phyloP scores from a whole-genome alignment of 2,113 vertebrate species.

The Cryptomyrus ogoouensis region DNA sequence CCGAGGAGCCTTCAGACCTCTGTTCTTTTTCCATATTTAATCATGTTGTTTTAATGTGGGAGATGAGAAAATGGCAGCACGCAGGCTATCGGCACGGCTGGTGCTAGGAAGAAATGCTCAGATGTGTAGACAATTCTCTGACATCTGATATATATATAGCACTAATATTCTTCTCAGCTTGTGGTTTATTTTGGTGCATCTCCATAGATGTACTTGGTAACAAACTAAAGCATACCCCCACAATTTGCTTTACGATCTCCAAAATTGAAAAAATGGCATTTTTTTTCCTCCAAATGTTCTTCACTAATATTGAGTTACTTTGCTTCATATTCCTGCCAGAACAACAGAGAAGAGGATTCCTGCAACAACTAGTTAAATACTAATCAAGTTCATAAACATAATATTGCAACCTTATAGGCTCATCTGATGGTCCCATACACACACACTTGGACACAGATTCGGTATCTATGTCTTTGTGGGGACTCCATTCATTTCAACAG shows the following conservation, averaged over 20 bases:
- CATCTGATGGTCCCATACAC: neutral
- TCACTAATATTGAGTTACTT: neutral
- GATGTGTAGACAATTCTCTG: neutral
- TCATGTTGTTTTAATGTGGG: conserved; percentile 85
- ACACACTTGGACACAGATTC: neutral
- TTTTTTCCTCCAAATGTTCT: neutral
- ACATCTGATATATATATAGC: neutral
- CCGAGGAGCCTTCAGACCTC: conserved; percentile 82
- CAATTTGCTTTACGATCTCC: neutral
- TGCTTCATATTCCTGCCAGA: neutral
- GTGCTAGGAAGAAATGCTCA: conserved; percentile 32
- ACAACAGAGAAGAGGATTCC: neutral
- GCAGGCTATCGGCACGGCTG: conserved; percentile 56
- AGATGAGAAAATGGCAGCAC: conserved; percentile 60
- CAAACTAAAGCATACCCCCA: neutral
- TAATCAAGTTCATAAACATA: neutral
- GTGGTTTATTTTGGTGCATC: neutral
- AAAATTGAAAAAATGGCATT: neutral
- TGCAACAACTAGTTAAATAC: neutral
- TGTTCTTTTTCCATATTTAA: conserved; percentile 90
- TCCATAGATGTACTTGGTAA: neutral
- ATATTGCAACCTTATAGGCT: neutral
- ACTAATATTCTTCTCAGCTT: conserved; percentile 6
- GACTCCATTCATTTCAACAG: neutral
- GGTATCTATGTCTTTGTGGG: neutral